Conservation (phyloP, 2,113 vertebrate genomes). For the Heloderma charlesbogerti region DNA sequence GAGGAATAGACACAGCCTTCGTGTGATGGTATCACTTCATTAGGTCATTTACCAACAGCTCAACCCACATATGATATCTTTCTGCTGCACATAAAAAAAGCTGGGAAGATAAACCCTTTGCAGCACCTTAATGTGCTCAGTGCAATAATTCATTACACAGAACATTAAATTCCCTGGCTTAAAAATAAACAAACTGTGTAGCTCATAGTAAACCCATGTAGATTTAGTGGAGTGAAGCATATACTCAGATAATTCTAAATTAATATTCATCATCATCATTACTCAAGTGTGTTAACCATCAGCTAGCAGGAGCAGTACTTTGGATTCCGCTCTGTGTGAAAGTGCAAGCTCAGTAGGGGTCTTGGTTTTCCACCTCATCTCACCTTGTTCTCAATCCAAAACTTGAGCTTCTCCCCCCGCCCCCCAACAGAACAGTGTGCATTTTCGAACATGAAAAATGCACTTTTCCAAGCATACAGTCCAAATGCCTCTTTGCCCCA, state of each 20-base stretch:
- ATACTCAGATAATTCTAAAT: constrained; percentile 28
- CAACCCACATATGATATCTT: constrained; percentile 57
- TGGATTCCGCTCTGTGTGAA: neutral
- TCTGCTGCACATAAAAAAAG: constrained; percentile 50
- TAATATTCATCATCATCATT: constrained; percentile 1
- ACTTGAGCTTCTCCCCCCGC: no score
- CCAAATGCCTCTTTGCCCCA: no score
- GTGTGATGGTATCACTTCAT: constrained; percentile 74
- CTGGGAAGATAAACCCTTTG: constrained; percentile 50
- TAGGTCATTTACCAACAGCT: constrained; percentile 70
- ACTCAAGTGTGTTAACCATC: neutral
- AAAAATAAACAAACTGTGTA: constrained; percentile 72
- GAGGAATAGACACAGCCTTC: constrained; percentile 66
- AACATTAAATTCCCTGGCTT: constrained; percentile 67
- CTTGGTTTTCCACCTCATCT: no score
- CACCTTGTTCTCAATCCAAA: no score
- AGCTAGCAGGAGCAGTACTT: neutral
- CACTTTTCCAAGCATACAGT: no score
- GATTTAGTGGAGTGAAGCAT: constrained; percentile 6
- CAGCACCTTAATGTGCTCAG: constrained; percentile 61
- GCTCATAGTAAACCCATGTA: neutral
- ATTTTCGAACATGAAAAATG: no score
- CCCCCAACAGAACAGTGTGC: no score
- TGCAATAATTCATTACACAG: constrained; percentile 72
- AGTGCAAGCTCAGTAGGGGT: no score